A percentile compares a stretch with the other conserved stretches of the same genome.
These are phyloP conservation scores for Sphecodes monilicornis DNA, from an alignment of 2,888 invertebrate genomes.

Conservation along the genomic window DNA sequence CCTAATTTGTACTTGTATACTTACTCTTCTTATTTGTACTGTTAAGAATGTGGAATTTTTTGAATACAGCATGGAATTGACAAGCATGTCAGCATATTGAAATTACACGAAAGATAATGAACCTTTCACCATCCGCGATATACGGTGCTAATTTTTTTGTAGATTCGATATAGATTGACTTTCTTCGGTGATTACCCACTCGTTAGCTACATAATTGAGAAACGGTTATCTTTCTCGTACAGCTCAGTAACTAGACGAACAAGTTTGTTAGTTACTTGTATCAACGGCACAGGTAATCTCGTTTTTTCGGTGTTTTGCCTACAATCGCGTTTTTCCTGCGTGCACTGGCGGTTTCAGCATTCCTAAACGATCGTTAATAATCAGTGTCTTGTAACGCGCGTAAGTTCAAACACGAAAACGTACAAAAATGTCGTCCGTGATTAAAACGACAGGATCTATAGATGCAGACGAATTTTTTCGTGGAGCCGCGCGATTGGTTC, in stretches of 20 bases:
- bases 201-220: conserved; percentile 19
- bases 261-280: conserved; percentile 31
- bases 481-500: conserved; percentile 66
- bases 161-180: conserved; percentile 3
- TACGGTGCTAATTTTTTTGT: conserved; percentile 6
- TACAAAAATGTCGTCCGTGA: conserved; percentile 50
- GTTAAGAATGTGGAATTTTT: neutral
- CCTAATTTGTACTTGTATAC: neutral
- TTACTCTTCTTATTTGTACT: neutral
- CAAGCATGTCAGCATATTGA: neutral
- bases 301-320: neutral
- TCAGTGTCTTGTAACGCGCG: neutral
- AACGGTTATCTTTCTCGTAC: conserved; percentile 16
- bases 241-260: conserved; percentile 14
- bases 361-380: conserved; percentile 21
- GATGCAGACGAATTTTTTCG: conserved; percentile 60
- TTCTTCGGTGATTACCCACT: conserved; percentile 33
- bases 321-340: neutral
- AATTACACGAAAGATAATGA: conserved; percentile 2
- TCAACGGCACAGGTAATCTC: conserved; percentile 13
- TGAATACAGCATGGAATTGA: neutral
- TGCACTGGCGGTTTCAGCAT: neutral
- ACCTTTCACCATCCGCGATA: neutral
- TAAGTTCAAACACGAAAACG: conserved; percentile 5
- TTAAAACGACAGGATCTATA: conserved; percentile 52